Conservation (phyloP, 2,113 vertebrate species). For the Mormyrus lacerda region DNA sequence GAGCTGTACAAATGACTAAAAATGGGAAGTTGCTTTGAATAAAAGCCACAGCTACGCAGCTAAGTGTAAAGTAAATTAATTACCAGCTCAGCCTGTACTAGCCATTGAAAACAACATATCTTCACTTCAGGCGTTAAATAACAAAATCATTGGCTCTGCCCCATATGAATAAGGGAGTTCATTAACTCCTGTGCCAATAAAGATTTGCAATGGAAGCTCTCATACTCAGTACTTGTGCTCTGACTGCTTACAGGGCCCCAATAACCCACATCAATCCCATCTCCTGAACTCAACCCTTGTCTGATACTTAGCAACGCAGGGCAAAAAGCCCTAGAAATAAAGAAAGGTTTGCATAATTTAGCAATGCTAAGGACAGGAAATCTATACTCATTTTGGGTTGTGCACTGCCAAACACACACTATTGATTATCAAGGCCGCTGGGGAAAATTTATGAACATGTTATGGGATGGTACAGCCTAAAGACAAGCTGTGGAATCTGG, state of each 20-base stretch:
- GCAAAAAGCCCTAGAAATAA: conserved; percentile 24
- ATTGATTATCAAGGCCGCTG: conserved; percentile 54
- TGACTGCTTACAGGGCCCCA: not conserved
- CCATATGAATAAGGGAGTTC: conserved; percentile 1
- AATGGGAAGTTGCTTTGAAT: not conserved
- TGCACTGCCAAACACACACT: conserved; percentile 55
- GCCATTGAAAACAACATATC: not conserved
- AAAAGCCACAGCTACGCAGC: not conserved
- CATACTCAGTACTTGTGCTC: not conserved
- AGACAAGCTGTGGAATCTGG: conserved; percentile 38
- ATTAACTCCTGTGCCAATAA: conserved; percentile 2
- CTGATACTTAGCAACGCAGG: not conserved
- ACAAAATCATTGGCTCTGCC: not conserved
- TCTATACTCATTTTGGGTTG: conserved; percentile 71
- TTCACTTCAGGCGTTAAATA: not conserved
- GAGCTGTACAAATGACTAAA: not conserved
- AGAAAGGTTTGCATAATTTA: conserved; percentile 62
- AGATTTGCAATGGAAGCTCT: conserved; percentile 1
- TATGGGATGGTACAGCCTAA: conserved; percentile 33
- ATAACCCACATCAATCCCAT: conserved; percentile 6
- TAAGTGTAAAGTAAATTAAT: not conserved
- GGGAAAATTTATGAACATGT: conserved; percentile 43
- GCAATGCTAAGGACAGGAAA: conserved; percentile 63
- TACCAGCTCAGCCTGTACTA: not conserved
- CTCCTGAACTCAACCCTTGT: not conserved